Base-by-base conservation (phyloP, 53 echinoderm and acorn worm genomes). In the Crossaster papposus region DNA sequence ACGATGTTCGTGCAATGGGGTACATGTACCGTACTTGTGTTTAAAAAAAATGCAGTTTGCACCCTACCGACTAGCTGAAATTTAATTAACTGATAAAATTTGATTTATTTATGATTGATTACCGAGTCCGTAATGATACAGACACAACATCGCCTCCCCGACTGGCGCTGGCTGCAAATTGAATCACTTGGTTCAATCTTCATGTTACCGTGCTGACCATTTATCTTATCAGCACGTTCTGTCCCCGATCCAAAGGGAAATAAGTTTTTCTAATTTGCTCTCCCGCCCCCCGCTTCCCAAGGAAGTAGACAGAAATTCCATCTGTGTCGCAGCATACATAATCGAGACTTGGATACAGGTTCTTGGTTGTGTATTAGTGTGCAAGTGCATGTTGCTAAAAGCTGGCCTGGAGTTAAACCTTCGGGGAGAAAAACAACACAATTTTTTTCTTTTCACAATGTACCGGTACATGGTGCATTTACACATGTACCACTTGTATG, bases 261-360 rank as follows among this genome's bases (percentile, higher is more conserved):
- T 0, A 82, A 82, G 82, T 82, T 82, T 58, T 82, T 82, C 68
- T 64, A 82, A 82, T 84, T 84, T 84, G 70, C 84, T 44, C 70
- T 50, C 84, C 53, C 51, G 72, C 8, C 72, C 53, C 51, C 52
- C 15, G 18, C 23, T 33, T 20, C 13, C 0, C 4, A 32, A 65
- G 83, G 15, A 30, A 71, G 72, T n/a, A n/a, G n/a, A 38, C 12
- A 22, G n/a, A 84, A 30, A 82, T 65, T 52, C 71, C 50, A 30
- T 28, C 72, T 72, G 72, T 84, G 84, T 54, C 30, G 32, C 54
- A 52, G 84, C 84, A 84, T 84, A 80, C 30, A 18, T 74, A 74
- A 28, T 28, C 28, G 68, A 68, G 28, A 28, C 0, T 68, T 10
- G 0, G 68, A 68, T 62, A 23, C n/a, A n/a, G 44, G 24, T 22